A percentile compares a stretch with the other conserved stretches of the same genome.
Evolutionary conservation across 1,140 invertebrate species (phyloP).

Genomic region (Euglossa dilemma): DNA sequence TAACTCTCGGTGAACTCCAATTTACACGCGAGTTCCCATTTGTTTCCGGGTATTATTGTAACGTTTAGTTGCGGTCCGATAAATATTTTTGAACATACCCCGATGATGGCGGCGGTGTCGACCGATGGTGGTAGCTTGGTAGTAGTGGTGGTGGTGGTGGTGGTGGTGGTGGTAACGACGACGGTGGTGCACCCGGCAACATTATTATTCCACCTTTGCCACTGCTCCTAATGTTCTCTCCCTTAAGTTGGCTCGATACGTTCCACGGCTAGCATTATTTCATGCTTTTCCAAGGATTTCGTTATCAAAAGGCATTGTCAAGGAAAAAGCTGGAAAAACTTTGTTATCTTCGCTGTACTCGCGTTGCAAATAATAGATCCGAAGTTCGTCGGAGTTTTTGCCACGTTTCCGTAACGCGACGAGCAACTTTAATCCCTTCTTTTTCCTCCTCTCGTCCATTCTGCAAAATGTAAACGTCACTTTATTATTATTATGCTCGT

Average conservation of each 20-base stretch:
- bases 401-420: background rate
- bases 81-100: background rate
- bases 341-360: constrained; percentile 8
- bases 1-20: background rate
- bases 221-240: background rate
- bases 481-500: constrained; percentile 38
- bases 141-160: too few species aligned
- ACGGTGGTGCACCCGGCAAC: too few species aligned
- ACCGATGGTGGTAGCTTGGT: too few species aligned
- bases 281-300: background rate
- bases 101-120: background rate
- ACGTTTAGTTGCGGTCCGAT: background rate
- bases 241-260: background rate
- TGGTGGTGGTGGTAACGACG: too few species aligned
- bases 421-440: background rate
- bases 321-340: background rate
- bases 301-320: constrained; percentile 12
- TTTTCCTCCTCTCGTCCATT: background rate
- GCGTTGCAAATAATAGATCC: constrained; percentile 31
- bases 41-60: background rate
- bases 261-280: background rate
- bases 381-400: background rate
- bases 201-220: background rate
- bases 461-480: constrained; percentile 30
- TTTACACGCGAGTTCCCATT: background rate